Evolutionary conservation across 92 coral and sea anemone species (phyloP), one percentile per base, ranked within the genome.

Genomic region (Phymanthus crucifer): DNA sequence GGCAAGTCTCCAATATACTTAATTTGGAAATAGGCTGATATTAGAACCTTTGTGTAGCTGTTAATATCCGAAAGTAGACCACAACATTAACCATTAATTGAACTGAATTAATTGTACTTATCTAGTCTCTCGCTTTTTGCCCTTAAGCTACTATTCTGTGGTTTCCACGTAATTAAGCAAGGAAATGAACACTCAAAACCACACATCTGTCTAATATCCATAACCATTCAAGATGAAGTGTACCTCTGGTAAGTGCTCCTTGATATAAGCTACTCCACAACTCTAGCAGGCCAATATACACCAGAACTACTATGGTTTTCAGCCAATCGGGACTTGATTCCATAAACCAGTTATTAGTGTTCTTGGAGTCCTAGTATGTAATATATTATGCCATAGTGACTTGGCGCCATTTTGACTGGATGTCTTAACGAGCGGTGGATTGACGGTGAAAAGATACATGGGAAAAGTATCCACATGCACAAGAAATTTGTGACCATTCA

Each of bases 331-430:
- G 26, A 9, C 17, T 61, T 24, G 33, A 29, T 61, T 61, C 68
- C 27, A 29, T 26, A 61, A 18, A 24, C 33, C 7, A 61, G 14
- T 17, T 61, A 27, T 27, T 61, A 29, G 13, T 4, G 68, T 13
- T 61, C 34, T 61, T 29, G 17, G 7, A 12, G 14, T 29, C 33
- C 13, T 54, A 3, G 64, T 54, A 29, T 54, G 27, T 21, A 54
- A 54, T 54, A 61, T 61, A 27, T 12, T 34, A 7, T 24, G 11
- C 8, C 66, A n/a, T 61, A 61, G 68, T 24, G 33, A 12, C 34
- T 61, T 61, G 68, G 68, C 68, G 68, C 68, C 68, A 61, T 26
- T 61, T n/a, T n/a, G 68, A n/a, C n/a, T n/a, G n/a, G n/a, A n/a
- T n/a, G n/a, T n/a, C n/a, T n/a, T n/a, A n/a, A n/a, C n/a, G n/a